phyloP scores from a whole-genome alignment of 2,797 vertebrate species.

The Esox lucius region DNA sequence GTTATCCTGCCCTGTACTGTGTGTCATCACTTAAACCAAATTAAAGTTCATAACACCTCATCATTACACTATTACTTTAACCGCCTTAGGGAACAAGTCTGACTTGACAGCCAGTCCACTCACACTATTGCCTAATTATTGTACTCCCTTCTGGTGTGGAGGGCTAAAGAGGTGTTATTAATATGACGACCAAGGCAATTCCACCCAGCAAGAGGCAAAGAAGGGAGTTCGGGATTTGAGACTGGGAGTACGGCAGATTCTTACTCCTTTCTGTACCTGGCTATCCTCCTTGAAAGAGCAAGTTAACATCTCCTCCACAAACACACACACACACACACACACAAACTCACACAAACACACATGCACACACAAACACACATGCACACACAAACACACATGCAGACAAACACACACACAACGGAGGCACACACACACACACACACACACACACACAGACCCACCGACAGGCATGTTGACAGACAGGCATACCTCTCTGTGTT shows the following conservation, averaged over 20 bases:
- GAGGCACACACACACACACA: not conserved
- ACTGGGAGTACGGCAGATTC: not conserved
- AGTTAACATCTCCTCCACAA: not conserved
- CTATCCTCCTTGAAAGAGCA: not conserved
- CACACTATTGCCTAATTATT: not conserved
- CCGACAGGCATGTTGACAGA: not conserved
- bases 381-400: not conserved
- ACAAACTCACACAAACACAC: not conserved
- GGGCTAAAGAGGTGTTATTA: not conserved
- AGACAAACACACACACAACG: not conserved
- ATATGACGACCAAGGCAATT: not conserved
- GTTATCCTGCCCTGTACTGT: not conserved
- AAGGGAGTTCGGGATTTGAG: not conserved
- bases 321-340: not conserved
- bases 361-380: not conserved
- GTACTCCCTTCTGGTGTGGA: not conserved
- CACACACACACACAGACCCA: not conserved
- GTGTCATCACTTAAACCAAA: not conserved
- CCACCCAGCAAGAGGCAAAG: not conserved
- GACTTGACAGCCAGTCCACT: not conserved
- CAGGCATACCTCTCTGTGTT: conserved; percentile 81
- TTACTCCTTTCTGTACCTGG: not conserved
- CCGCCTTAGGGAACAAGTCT: not conserved
- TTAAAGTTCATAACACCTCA: not conserved
- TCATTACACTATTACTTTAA: not conserved